Base-by-base conservation (phyloP, 92 coral and sea anemone species). In the Bergia sp. region DNA sequence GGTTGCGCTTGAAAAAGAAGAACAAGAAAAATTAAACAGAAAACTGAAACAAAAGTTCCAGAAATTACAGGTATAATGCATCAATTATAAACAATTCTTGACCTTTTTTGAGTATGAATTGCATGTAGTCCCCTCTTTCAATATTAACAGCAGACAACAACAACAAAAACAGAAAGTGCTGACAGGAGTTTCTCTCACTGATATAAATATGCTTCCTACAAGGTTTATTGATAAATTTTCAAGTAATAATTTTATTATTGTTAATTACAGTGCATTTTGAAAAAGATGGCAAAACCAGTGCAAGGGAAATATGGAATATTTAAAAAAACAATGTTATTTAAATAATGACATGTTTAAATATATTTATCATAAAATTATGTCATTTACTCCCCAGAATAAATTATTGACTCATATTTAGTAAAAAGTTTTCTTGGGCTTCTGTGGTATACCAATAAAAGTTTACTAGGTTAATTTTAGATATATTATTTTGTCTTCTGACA, bases 41-140 rank as follows among this genome's bases (percentile, higher is more conserved):
- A 93, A 87, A 88, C 90, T 95, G 44, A 95, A 93, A 79, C 92
- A 89, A 12, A 95, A 94, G 86, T 95, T 93, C 89, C 90, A 85
- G 43, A 89, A 89, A 85, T 89, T 94, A 77, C 90, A 90, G 98
- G 98, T 95, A 89, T 80, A 7, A 23, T 61, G n/a, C 69, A 61
- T 61, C 7, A 61, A 61, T 16, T 61, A 18, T 61, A 21, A 10
- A 57, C 11, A 57, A 11, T 16, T 1, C 16, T 18, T 11, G 0
- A 3, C 3, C 65, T 11, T 57, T 57, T 57, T 57, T 10, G 13
- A 57, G 12, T 1, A 57, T 57, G 65, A 45, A 57, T 57, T 57
- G 65, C 18, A 4, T 47, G 53, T 29, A 29, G 53, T 57, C 65
- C 16, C 20, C 3, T 0, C 65, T 57, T 57, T 57, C 12, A 8